Evolutionary conservation across 2,113 vertebrate species (phyloP).

Genomic region (Arothron firmamentum): DNA sequence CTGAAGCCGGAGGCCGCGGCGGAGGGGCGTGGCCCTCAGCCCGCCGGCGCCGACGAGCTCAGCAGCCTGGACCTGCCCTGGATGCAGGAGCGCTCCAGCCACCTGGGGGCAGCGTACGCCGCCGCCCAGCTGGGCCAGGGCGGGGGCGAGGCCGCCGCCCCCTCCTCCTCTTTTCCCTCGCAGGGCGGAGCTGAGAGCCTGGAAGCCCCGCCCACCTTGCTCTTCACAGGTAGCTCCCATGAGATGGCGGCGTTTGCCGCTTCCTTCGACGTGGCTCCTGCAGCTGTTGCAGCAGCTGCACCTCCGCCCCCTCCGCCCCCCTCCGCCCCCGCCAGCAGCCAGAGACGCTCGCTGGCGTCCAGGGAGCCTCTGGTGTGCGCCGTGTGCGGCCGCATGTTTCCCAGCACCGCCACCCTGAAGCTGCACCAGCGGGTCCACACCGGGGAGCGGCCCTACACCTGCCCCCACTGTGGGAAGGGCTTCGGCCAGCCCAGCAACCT

Average conservation of each 20-base stretch:
- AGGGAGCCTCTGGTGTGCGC: conserved; percentile 46
- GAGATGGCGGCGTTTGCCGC: conserved; percentile 62
- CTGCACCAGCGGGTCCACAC: conserved; percentile 59
- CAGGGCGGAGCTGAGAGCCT: conserved; percentile 48
- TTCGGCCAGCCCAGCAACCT: conserved; percentile 71
- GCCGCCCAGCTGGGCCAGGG: conserved; percentile 61
- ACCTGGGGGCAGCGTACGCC: conserved; percentile 61
- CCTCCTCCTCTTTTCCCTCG: conserved; percentile 47
- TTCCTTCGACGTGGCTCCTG: conserved; percentile 57
- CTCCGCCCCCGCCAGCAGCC: conserved; percentile 2
- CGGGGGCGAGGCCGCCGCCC: conserved; percentile 37
- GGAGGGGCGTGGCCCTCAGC: too few species aligned
- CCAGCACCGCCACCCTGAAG: conserved; percentile 40
- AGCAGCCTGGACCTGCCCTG: conserved; percentile 59
- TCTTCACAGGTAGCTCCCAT: conserved; percentile 51
- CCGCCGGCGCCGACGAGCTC: too few species aligned
- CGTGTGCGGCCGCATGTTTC: conserved; percentile 52
- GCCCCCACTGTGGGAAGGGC: conserved; percentile 66
- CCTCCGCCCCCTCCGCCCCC: conserved; percentile 6
- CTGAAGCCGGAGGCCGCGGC: conserved; percentile 54
- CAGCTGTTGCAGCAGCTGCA: background rate
- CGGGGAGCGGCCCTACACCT: conserved; percentile 61
- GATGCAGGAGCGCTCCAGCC: conserved; percentile 67
- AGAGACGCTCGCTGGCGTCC: conserved; percentile 3
- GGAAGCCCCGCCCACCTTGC: conserved; percentile 49